A percentile compares a stretch with the other conserved stretches of the same genome.
These are phyloP conservation scores for Drosophila bifasciata DNA, from an alignment of 1,140 invertebrate genomes.

Conservation along the genomic window DNA sequence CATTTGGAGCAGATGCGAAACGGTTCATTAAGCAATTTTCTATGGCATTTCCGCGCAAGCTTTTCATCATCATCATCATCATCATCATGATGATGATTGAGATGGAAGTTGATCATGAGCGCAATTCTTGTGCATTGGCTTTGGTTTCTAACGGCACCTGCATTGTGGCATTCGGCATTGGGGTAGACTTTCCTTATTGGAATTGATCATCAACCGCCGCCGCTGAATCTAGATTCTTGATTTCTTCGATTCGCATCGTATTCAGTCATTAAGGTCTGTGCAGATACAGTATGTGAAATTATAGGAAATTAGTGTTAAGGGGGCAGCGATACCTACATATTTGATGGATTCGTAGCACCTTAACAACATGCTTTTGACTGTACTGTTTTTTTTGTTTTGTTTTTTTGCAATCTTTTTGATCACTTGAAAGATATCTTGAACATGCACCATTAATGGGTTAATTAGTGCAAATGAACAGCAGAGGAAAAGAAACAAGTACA, in stretches of 20 bases:
- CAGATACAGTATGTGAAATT: constrained; percentile 30
- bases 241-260: constrained; percentile 1
- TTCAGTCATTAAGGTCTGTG: constrained; percentile 35
- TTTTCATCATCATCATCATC: constrained; percentile 61
- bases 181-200: constrained; percentile 54
- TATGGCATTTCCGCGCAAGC: constrained; percentile 63
- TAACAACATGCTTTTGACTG: not conserved
- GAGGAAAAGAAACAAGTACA: not conserved
- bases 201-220: constrained; percentile 27
- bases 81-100: constrained; percentile 38
- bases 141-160: constrained; percentile 66
- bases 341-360: too few species aligned
- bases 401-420: not conserved
- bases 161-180: constrained; percentile 33
- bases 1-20: constrained; percentile 73
- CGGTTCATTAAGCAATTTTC: constrained; percentile 80
- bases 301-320: constrained; percentile 37
- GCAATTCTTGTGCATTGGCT: constrained; percentile 49
- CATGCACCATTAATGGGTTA: constrained; percentile 39
- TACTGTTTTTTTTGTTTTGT: too few species aligned
- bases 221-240: constrained; percentile 14
- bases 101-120: too few species aligned
- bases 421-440: constrained; percentile 1
- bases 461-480: constrained; percentile 19
- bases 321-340: constrained; percentile 5